Base-by-base conservation (phyloP, 2,113 vertebrate species). In the Chlorodrepanis virens region DNA sequence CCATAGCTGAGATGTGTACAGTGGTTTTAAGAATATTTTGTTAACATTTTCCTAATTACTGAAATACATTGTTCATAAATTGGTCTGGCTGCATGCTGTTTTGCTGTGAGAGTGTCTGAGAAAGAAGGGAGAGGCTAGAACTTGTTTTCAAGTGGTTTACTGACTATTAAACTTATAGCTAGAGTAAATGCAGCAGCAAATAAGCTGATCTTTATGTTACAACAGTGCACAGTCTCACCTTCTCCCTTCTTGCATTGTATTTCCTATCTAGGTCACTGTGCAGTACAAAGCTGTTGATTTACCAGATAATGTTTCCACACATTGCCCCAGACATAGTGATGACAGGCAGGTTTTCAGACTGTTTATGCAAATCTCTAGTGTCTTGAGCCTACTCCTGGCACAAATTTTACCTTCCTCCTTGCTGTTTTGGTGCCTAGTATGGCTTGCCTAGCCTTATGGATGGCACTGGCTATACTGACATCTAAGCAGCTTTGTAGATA, bases 181-280 rank as follows among this genome's bases (percentile, higher is more conserved):
- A 71, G 72, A 83, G 77, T 89, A 83, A 95, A 95, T 89, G 39
- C 60, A 86, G 53, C 72, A 93, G 86, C 72, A 91, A 84, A 93
- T 88, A 92, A 89, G 76, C 64, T 44, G 72, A 92, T 87, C 69
- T 31, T 6, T 90, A 64, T 47, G 52, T 94, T 56, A 81, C 60
- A 81, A 54, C 79, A 75, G 29, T 29, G 22, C 60, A 42, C 20
- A 77, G 72, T 89, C 71, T 95, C 80, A 91, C 64, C 77, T 63
- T 83, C 86, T 85, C 75, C 53, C 72, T 92, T 82, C 77, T 68
- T 90, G 83, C 89, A 82, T 84, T 5, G 1, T 70, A 24, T 93
- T 95, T 94, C 89, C 91, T 94, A 94, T 97, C 83, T 93, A 91
- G 96, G 94, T 97, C 95, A 87, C 86, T 28, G 42, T 71, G 56